Evolutionary conservation across 2,797 vertebrate genomes (phyloP).

Genomic region (Phylloscopus collybita): DNA sequence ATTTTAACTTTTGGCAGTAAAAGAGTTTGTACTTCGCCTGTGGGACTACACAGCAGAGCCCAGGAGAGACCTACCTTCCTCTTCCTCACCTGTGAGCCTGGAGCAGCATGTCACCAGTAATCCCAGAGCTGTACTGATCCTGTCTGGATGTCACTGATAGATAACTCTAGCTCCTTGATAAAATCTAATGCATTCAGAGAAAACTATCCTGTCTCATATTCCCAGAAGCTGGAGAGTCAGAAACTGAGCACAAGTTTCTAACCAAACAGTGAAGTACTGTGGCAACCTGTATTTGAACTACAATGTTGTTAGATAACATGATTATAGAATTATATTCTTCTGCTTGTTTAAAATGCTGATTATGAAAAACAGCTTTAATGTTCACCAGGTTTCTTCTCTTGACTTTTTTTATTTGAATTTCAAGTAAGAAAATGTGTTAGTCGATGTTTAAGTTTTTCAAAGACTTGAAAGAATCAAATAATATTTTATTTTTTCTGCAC

Average conservation of each 20-base stretch:
- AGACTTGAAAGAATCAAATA: neutral
- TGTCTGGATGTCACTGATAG: neutral
- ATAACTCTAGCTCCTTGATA: neutral
- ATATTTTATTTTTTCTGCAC: neutral
- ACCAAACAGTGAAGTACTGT: accelerated
- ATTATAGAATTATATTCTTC: neutral
- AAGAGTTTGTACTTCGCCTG: neutral
- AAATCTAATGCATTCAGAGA: neutral
- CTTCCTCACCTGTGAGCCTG: neutral
- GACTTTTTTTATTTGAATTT: neutral
- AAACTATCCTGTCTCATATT: neutral
- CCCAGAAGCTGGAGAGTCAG: neutral
- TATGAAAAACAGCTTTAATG: neutral
- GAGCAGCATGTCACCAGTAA: neutral
- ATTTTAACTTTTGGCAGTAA: neutral
- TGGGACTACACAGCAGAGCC: neutral
- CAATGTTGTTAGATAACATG: neutral
- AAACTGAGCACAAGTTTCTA: neutral
- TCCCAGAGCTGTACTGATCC: neutral
- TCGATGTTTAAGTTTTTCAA: neutral
- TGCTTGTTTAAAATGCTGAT: neutral
- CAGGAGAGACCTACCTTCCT: neutral
- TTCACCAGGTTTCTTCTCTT: neutral
- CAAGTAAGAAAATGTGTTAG: neutral
- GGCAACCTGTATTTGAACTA: neutral